Evolutionary conservation across 2,797 vertebrate genomes (phyloP).

Genomic region (Sebastes hubbsi): DNA sequence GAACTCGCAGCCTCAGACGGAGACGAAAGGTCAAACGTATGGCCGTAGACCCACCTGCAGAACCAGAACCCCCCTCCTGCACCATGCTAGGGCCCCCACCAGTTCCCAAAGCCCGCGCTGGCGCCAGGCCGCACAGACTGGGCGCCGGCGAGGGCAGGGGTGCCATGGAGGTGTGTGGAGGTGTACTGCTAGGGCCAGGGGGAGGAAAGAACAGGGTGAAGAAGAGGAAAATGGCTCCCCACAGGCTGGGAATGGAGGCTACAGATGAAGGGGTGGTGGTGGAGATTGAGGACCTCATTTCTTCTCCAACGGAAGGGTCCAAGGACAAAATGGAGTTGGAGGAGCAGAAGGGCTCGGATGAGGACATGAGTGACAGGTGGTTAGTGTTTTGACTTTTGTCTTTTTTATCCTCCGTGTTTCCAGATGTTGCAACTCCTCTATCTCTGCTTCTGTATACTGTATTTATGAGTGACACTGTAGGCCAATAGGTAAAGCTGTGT

Average conservation of each 20-base stretch:
- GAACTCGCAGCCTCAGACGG: constrained; percentile 88
- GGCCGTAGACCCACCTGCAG: constrained; percentile 92
- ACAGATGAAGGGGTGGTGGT: constrained; percentile 94
- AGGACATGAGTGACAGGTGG: constrained; percentile 99
- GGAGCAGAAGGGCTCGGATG: constrained; percentile 95
- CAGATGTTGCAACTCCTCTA: background rate
- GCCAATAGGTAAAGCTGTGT: background rate
- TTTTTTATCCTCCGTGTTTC: background rate
- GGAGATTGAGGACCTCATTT: constrained; percentile 88
- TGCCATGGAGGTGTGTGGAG: constrained; percentile 76
- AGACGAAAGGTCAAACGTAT: constrained; percentile 96
- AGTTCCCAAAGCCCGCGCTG: constrained; percentile 84
- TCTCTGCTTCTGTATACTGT: background rate
- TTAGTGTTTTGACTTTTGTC: constrained; percentile 76
- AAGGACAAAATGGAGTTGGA: constrained; percentile 98
- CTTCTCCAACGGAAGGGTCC: constrained; percentile 73
- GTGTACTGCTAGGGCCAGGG: constrained; percentile 68
- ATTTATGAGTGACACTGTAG: background rate
- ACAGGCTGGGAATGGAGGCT: constrained; percentile 84
- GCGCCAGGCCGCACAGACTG: constrained; percentile 79
- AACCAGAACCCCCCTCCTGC: constrained; percentile 74
- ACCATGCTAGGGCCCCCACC: constrained; percentile 82
- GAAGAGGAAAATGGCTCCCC: constrained; percentile 89
- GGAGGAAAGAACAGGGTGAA: constrained; percentile 89
- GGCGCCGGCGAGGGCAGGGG: constrained; percentile 79